phyloP scores from a whole-genome alignment of 2,888 invertebrate genomes.

The Parelbella ahira region DNA sequence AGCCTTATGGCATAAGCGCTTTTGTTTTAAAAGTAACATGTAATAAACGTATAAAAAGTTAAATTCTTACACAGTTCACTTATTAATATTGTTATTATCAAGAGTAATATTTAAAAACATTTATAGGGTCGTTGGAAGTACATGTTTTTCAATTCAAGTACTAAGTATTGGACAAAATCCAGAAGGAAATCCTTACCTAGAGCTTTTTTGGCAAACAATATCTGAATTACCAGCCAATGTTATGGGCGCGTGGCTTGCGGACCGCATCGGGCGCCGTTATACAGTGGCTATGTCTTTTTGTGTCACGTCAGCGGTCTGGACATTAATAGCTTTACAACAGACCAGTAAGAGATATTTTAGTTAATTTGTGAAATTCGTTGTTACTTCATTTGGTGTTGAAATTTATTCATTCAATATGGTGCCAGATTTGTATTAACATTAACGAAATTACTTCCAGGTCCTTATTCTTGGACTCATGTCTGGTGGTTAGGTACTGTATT shows the following conservation, averaged over 20 bases:
- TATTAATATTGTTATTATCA: no score
- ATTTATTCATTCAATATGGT: no score
- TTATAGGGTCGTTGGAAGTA: constrained; percentile 63
- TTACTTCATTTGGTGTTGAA: no score
- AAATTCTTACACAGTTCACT: no score
- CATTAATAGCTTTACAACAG: constrained; percentile 37
- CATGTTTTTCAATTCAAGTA: constrained; percentile 74
- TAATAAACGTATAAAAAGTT: no score
- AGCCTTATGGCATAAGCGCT: no score
- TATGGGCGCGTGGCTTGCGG: constrained; percentile 72
- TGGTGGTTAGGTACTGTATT: constrained; percentile 54
- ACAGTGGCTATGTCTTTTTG: constrained; percentile 41
- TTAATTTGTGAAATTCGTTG: no score
- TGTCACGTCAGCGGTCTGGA: constrained; percentile 42
- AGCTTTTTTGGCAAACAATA: constrained; percentile 82
- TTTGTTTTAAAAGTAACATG: no score
- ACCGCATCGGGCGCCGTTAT: constrained; percentile 49
- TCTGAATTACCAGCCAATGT: constrained; percentile 83
- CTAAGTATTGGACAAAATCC: constrained; percentile 73
- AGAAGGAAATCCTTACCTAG: constrained; percentile 83
- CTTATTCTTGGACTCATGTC: constrained; percentile 35
- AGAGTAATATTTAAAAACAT: no score
- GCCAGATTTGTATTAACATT: no score
- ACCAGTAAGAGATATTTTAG: constrained; percentile 31
- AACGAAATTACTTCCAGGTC: no score